phyloP scores from a whole-genome alignment of 1,140 invertebrate genomes.

The Pinna nobilis region DNA sequence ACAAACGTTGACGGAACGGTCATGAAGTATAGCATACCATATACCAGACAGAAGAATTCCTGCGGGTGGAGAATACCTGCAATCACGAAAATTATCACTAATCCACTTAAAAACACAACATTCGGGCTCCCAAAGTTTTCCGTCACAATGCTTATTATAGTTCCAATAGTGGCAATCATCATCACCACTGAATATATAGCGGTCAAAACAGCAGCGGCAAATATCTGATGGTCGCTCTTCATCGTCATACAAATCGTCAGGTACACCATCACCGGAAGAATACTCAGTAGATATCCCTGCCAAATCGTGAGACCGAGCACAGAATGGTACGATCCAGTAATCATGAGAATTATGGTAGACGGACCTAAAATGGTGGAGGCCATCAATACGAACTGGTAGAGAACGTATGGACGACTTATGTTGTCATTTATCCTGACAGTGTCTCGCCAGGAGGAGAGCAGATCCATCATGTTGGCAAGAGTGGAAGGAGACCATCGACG shows the following conservation, averaged over 20 bases:
- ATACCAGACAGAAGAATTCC: conserved; percentile 98
- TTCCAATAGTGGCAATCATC: conserved; percentile 73
- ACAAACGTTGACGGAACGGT: conserved; percentile 99
- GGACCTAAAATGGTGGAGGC: conserved; percentile 94
- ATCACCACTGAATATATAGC: conserved; percentile 73
- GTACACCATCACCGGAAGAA: conserved; percentile 72
- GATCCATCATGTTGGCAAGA: conserved; percentile 82
- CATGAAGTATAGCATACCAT: conserved; percentile 94
- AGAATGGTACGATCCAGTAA: conserved; percentile 94
- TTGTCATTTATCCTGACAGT: conserved; percentile 80
- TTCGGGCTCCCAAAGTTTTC: conserved; percentile 68
- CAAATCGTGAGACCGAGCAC: conserved; percentile 84
- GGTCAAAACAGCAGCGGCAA: conserved; percentile 85
- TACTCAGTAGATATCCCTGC: conserved; percentile 67
- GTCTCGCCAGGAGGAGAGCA: conserved; percentile 77
- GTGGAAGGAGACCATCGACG: conserved; percentile 82
- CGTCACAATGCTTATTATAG: conserved; percentile 68
- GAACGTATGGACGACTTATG: conserved; percentile 79
- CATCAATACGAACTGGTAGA: conserved; percentile 82
- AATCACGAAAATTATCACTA: conserved; percentile 88
- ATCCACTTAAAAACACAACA: conserved; percentile 66
- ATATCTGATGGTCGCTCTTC: conserved; percentile 92
- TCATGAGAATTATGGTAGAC: conserved; percentile 95
- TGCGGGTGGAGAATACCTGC: conserved; percentile 98
- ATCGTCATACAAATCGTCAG: conserved; percentile 95